phyloP scores from a whole-genome alignment of 2,113 vertebrate genomes.

The Nyctibius bracteatus region DNA sequence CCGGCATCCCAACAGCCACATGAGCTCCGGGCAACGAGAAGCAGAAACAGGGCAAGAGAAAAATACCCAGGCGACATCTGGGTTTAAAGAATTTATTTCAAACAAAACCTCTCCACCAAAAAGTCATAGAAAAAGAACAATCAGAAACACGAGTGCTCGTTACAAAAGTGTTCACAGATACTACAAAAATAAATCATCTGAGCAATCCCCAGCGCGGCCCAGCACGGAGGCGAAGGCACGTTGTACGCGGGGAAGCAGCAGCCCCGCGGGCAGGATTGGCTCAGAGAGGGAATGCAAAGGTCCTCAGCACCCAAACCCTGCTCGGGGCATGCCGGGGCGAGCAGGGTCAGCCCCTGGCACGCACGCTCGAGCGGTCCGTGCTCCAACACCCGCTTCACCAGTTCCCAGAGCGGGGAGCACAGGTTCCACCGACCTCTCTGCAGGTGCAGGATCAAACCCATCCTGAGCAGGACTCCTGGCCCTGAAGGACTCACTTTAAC shows the following conservation, averaged over 20 bases:
- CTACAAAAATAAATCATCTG: neutral
- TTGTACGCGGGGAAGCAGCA: fast-evolving
- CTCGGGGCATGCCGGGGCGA: neutral
- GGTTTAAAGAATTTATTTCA: constrained; percentile 16
- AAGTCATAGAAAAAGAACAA: neutral
- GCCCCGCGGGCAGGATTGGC: neutral
- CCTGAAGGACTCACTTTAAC: neutral
- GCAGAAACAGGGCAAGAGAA: neutral
- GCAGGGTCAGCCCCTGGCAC: neutral
- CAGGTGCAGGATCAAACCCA: fast-evolving
- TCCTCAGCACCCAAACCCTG: neutral
- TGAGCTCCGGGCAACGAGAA: neutral
- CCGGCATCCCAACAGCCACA: neutral
- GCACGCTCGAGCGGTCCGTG: fast-evolving
- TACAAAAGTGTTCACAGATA: constrained; percentile 26
- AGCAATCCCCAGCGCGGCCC: neutral
- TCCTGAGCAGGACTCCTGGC: neutral
- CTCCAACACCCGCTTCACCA: neutral
- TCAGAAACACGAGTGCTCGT: neutral
- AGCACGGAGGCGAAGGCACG: neutral
- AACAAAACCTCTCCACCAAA: neutral
- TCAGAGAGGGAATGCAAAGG: constrained; percentile 45
- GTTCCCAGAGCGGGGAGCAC: neutral
- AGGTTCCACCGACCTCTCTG: fast-evolving
- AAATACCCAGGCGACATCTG: neutral